These are phyloP conservation scores for Augochlorella aurata DNA, from an alignment of 2,888 invertebrate genomes.

Conservation along the genomic window DNA sequence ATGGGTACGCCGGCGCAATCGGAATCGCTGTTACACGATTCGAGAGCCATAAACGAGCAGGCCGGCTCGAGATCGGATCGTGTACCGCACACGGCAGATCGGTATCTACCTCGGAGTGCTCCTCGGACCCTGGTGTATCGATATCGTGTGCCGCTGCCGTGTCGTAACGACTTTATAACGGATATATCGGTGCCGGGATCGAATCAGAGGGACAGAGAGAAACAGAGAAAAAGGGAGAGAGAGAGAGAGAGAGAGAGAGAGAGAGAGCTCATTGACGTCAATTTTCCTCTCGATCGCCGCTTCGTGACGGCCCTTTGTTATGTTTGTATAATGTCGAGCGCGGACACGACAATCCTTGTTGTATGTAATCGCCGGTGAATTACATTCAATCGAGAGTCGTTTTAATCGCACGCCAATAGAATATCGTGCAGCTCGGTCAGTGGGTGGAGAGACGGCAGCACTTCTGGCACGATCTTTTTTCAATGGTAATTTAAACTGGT, in stretches of 20 bases:
- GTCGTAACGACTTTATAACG: constrained; percentile 72
- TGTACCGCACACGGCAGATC: constrained; percentile 59
- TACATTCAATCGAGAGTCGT: background rate
- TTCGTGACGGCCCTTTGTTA: constrained; percentile 35
- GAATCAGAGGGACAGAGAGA: background rate
- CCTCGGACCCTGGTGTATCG: constrained; percentile 55
- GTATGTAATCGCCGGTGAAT: constrained; percentile 16
- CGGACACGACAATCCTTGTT: background rate
- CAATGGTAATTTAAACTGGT: too few species aligned
- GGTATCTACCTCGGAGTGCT: constrained; percentile 64
- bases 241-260: background rate
- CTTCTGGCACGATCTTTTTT: too few species aligned
- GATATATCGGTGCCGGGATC: constrained; percentile 56
- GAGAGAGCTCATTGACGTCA: constrained; percentile 18
- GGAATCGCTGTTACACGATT: constrained; percentile 67
- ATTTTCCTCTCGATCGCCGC: constrained; percentile 22
- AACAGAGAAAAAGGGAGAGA: too few species aligned
- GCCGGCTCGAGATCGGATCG: constrained; percentile 48
- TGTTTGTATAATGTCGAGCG: constrained; percentile 14
- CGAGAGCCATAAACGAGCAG: constrained; percentile 50
- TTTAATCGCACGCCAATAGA: background rate
- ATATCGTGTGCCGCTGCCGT: constrained; percentile 47
- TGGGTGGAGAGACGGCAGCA: background rate
- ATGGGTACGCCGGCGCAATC: constrained; percentile 63
- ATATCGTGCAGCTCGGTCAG: background rate